Conservation (phyloP, 1,140 invertebrate genomes). For the Caerostris darwini region DNA sequence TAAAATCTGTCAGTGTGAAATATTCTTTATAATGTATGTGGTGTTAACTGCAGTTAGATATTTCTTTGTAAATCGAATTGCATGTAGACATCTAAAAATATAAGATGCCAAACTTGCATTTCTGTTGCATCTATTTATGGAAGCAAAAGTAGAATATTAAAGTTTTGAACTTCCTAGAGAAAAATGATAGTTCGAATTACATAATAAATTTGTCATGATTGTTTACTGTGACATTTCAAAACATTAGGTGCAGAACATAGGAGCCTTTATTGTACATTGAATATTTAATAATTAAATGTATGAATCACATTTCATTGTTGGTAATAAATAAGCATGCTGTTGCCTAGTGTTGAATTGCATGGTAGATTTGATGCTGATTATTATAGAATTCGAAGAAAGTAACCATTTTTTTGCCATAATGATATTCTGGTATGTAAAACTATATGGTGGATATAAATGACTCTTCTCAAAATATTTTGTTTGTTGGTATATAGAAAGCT, state of each 20-base stretch:
- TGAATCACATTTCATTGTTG: slow-evolving; percentile 59
- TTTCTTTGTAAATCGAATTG: neutral
- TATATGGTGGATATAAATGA: slow-evolving; percentile 31
- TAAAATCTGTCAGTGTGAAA: neutral
- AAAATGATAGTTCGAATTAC: slow-evolving; percentile 6
- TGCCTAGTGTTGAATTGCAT: slow-evolving; percentile 61
- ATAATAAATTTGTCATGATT: slow-evolving; percentile 37
- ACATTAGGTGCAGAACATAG: slow-evolving; percentile 69
- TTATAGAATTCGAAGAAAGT: slow-evolving; percentile 42
- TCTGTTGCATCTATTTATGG: neutral
- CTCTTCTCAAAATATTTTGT: slow-evolving; percentile 9
- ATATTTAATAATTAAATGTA: slow-evolving; percentile 59
- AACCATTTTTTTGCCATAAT: slow-evolving; percentile 16
- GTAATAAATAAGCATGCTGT: slow-evolving; percentile 55
- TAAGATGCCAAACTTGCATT: slow-evolving; percentile 28
- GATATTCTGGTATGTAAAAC: slow-evolving; percentile 49
- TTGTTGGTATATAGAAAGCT: slow-evolving; percentile 37
- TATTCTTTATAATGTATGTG: neutral
- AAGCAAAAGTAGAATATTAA: neutral
- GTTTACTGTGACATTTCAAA: slow-evolving; percentile 18
- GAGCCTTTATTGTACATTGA: slow-evolving; percentile 54
- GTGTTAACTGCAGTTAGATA: neutral
- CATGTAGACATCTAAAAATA: slow-evolving; percentile 10
- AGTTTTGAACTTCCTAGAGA: slow-evolving; percentile 9
- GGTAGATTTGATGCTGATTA: slow-evolving; percentile 59